phyloP scores from a whole-genome alignment of 2,113 vertebrate species.

The Heterotilapia buettikoferi region DNA sequence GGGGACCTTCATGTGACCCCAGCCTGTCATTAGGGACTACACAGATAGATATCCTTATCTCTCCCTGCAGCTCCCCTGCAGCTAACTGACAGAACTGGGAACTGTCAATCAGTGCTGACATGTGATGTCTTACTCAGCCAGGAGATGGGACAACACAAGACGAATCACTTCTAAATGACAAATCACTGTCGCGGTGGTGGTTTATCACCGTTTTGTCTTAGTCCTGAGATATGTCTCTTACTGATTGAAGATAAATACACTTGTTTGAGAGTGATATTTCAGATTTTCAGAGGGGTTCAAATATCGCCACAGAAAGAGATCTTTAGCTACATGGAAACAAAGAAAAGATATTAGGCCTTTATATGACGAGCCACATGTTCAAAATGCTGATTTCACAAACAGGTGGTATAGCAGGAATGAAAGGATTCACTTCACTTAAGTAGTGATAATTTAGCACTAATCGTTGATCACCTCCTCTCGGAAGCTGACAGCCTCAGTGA shows the following conservation, averaged over 20 bases:
- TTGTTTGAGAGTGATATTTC: background rate
- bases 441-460: constrained; percentile 69
- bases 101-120: constrained; percentile 66
- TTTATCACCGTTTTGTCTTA: constrained; percentile 27
- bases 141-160: constrained; percentile 61
- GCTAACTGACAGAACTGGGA: constrained; percentile 58
- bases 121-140: constrained; percentile 59
- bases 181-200: constrained; percentile 44
- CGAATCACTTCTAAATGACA: constrained; percentile 56
- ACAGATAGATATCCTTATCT: constrained; percentile 70
- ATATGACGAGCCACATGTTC: background rate
- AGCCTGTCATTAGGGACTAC: constrained; percentile 55
- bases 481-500: constrained; percentile 72
- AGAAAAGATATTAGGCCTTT: background rate
- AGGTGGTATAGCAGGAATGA: background rate
- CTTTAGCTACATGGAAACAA: background rate
- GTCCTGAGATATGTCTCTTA: constrained; percentile 1
- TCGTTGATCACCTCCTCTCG: constrained; percentile 62
- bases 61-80: constrained; percentile 64
- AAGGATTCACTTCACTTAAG: constrained; percentile 25
- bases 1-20: constrained; percentile 63
- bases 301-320: background rate
- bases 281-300: background rate
- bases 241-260: constrained; percentile 30
- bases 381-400: constrained; percentile 17